Evolutionary conservation across 2,113 vertebrate genomes (phyloP).

Genomic region (Bos taurus): ARS-UCD2.0 NC_037348.1:19525001-19525500

Average conservation of each 20-base stretch:
- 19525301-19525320: not conserved
- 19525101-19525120: not conserved
- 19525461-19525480: not conserved
- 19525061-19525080: not conserved
- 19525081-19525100: not conserved
- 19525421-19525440: not conserved
- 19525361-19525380: not conserved
- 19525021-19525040: not conserved
- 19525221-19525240: not conserved
- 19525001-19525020: not conserved
- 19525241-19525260: not conserved
- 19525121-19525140: not conserved
- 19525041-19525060: not conserved
- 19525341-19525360: not conserved
- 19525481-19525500: not conserved
- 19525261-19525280: not conserved
- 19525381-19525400: not conserved
- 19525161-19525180: not conserved
- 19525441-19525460: not conserved
- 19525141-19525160: not conserved
- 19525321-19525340: not conserved
- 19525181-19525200: not conserved
- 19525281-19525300: not conserved
- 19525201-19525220: not conserved
- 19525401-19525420: not conserved